Base-by-base conservation (phyloP, 2,888 invertebrate genomes). In the Tuta absoluta region DNA sequence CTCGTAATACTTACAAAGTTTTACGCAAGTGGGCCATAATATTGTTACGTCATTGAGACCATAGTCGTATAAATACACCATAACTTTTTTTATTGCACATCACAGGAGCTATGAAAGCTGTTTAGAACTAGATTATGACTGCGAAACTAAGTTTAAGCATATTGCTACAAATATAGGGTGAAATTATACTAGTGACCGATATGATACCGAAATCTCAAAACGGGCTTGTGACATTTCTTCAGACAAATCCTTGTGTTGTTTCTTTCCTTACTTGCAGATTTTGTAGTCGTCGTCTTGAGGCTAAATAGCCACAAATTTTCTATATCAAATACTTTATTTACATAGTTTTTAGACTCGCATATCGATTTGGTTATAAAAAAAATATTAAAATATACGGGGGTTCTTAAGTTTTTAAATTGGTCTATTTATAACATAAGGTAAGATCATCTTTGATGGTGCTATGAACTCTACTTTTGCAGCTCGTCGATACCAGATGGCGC, bases 21-120 rank as follows among this genome's bases (percentile, higher is more conserved):
- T 24, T 56, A 56, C 28, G 56, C n/a, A 28, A 56, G 56, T 56
- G 56, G 21, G n/a, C 24, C 17, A 24, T 56, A 56, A 56, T 24
- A 56, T 56, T 24, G 56, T 56, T 28, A 28, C 56, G 56, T 24
- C 28, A 56, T 56, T 28, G 24, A 56, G 28, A 8, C 56, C 56
- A 56, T 28, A 51, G 19, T 21, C 53, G 53, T 24, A 28, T 28
- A 17, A 24, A 28, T 56, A 56, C 24, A 33, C 56, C 28, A 56
- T 56, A 56, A 28, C 23, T 56, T 56, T 28, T 8, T 56, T 28
- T 56, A 28, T 56, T 24, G 14, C 2, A 23, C 56, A n/a, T 56
- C 56, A 49, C 21, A 49, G 19, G 2, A 41, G 49, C 49, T 21
- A 49, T 49, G 49, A 49, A 49, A 49, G 49, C 19, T 21, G 41